Conservation (phyloP, 2,888 invertebrate species). For the Gastrophysa polygoni region DNA sequence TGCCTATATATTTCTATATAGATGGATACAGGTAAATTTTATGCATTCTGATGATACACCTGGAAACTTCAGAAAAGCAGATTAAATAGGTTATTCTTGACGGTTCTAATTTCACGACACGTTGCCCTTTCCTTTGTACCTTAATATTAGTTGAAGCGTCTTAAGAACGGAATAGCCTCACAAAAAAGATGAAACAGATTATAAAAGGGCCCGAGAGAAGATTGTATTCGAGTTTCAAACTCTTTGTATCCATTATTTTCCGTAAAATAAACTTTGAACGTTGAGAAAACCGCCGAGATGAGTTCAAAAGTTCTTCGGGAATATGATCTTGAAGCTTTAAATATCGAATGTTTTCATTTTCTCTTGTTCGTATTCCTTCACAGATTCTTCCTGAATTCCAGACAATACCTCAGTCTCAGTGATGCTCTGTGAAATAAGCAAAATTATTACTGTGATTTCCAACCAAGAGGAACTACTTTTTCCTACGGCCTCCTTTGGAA, state of each 20-base stretch:
- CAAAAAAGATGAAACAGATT: slow-evolving; percentile 18
- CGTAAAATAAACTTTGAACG: slow-evolving; percentile 15
- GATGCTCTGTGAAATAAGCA: too few species aligned
- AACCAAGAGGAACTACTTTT: too few species aligned
- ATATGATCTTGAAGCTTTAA: not conserved
- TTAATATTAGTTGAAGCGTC: slow-evolving; percentile 32
- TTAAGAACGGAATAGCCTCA: slow-evolving; percentile 35
- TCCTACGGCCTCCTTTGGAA: too few species aligned
- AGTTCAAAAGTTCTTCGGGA: not conserved
- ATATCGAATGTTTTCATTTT: not conserved
- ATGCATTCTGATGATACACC: slow-evolving; percentile 44
- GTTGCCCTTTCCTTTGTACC: slow-evolving; percentile 42
- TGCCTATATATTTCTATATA: not conserved
- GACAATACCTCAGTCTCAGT: too few species aligned
- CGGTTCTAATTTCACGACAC: slow-evolving; percentile 51
- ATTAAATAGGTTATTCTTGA: slow-evolving; percentile 50
- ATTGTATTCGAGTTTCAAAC: slow-evolving; percentile 18
- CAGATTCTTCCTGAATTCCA: not conserved
- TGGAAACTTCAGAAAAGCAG: slow-evolving; percentile 45
- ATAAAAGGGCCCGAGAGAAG: slow-evolving; percentile 1
- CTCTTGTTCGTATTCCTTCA: not conserved
- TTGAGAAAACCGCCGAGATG: not conserved
- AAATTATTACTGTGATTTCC: too few species aligned
- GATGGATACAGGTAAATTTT: too few species aligned
- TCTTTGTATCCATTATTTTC: slow-evolving; percentile 13